Conservation (phyloP, 2,113 vertebrate species). For the Hyperopisus bebe region DNA sequence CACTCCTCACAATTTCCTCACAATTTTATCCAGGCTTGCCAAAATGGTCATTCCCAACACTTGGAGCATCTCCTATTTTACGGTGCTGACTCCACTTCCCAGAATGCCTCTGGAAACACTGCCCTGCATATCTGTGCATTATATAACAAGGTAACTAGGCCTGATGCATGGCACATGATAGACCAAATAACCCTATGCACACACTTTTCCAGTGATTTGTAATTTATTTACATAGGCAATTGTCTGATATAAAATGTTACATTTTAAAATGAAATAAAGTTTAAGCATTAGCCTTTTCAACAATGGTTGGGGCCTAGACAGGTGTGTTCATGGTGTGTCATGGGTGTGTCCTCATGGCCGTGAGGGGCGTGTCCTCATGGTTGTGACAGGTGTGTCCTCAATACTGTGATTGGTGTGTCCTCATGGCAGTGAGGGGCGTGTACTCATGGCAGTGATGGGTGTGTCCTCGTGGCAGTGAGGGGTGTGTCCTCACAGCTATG, state of each 20-base stretch:
- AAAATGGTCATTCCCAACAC: slow-evolving; percentile 82
- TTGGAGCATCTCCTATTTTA: slow-evolving; percentile 88
- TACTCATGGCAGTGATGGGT: too few relatives aligned
- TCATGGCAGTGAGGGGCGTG: background rate
- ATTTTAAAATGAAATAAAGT: background rate
- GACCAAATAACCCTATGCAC: background rate
- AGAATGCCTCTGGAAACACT: slow-evolving; percentile 90
- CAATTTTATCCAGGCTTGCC: slow-evolving; percentile 53
- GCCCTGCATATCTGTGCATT: slow-evolving; percentile 88
- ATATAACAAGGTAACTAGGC: slow-evolving; percentile 76
- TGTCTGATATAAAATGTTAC: background rate
- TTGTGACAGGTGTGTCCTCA: too few relatives aligned
- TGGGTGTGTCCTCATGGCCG: too few relatives aligned
- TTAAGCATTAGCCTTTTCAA: background rate
- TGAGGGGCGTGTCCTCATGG: too few relatives aligned
- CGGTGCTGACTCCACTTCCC: slow-evolving; percentile 75
- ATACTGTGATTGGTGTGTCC: too few relatives aligned
- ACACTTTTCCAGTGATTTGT: background rate
- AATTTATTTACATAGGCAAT: background rate
- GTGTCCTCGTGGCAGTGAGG: too few relatives aligned
- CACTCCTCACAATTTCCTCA: background rate
- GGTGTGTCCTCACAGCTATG: background rate
- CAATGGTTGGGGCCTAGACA: background rate
- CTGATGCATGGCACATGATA: background rate
- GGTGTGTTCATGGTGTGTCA: background rate